Evolutionary conservation across 2,888 invertebrate species (phyloP), one percentile per base, ranked within the genome.

Genomic region (Polyommatus iphigenia): DNA sequence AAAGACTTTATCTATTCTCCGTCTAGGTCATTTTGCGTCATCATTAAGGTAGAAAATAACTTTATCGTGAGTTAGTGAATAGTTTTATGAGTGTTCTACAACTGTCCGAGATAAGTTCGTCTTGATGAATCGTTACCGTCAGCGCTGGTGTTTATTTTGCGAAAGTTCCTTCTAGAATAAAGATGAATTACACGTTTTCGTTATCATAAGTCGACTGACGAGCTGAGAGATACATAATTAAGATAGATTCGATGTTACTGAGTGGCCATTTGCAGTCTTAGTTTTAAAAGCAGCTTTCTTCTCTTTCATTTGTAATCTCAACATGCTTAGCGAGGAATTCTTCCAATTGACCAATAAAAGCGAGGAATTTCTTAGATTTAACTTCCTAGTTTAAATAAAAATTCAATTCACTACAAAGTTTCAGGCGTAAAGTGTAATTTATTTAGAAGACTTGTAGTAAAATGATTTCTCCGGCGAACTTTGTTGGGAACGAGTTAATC

Each of bases 401-500:
- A 67, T 67, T 67, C 32, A 67, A 67, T 67, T 29, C 10, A 67
- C 67, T 5, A 67, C 15, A 18, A 67, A 67, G 62, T 67, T 24
- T 13, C 62, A 10, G 62, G 29, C 20, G 62, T 20, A 59, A 57
- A 59, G 62, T 67, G 62, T 71, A 36, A 71, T 71, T 20, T 36
- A 36, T 71, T 71, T 8, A 71, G 18, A 71, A 36, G 71, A 71
- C 36, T 73, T 8, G 24, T 73, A 46, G 20, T 24, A 46, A 73
- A 73, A 73, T 73, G 46, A 73, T 73, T 73, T 73, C 73, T 46
- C 50, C 24, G 13, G 73, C 15, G 50, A 73, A 73, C 50, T 73
- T 20, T 24, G 46, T 24, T 24, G 50, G 77, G 29, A 71, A 54
- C n/a, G 54, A 41, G 71, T 71, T 77, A 77, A 77, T 77, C 77